phyloP scores from a whole-genome alignment of 2,888 invertebrate genomes.

The Erynnis tages region DNA sequence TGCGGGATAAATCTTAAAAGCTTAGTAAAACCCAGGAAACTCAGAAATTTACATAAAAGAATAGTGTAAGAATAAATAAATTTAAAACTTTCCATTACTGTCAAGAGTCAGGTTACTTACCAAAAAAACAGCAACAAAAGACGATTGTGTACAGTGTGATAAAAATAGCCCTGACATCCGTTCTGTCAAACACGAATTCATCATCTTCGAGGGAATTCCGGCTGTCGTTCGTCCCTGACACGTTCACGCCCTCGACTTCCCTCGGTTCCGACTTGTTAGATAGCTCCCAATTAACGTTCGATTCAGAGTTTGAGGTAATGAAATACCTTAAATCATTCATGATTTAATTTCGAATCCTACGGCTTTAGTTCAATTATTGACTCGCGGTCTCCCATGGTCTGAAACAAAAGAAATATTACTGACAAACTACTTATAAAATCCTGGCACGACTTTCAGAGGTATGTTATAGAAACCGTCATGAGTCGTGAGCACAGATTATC shows the following conservation, averaged over 20 bases:
- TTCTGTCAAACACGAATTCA: conserved; percentile 88
- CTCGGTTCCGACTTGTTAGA: conserved; percentile 45
- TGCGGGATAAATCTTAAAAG: no score
- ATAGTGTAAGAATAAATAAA: not conserved
- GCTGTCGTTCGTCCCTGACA: conserved; percentile 50
- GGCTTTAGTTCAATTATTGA: conserved; percentile 25
- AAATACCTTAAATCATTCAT: conserved; percentile 55
- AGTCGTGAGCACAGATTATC: no score
- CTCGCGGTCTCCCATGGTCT: conserved; percentile 46
- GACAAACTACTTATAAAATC: no score
- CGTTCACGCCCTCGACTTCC: conserved; percentile 37
- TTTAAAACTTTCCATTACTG: not conserved
- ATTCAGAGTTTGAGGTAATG: conserved; percentile 48
- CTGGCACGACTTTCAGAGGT: no score
- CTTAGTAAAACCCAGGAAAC: not conserved
- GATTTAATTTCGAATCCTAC: conserved; percentile 38
- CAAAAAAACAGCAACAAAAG: conserved; percentile 91
- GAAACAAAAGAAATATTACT: conserved; percentile 47
- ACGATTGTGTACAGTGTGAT: conserved; percentile 89
- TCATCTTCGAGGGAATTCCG: conserved; percentile 59
- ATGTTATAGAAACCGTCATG: no score
- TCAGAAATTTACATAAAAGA: not conserved
- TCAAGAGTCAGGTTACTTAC: conserved; percentile 77
- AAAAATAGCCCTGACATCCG: conserved; percentile 87
- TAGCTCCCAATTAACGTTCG: conserved; percentile 43